Conservation (phyloP, 2,113 vertebrate species). For the Phylloscopus trochiloides region DNA sequence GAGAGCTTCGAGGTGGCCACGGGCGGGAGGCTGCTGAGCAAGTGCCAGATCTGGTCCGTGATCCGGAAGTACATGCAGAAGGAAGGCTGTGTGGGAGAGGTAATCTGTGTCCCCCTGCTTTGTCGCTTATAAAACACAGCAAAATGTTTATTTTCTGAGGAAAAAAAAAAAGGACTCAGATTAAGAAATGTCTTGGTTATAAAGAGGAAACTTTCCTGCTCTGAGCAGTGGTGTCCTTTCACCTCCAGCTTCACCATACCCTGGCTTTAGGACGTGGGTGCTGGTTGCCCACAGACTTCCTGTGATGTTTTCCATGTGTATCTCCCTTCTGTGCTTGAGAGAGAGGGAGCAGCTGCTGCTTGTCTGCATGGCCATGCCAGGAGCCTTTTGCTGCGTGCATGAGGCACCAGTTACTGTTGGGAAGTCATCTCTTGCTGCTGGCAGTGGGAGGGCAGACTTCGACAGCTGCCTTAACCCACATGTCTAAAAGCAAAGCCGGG, state of each 20-base stretch:
- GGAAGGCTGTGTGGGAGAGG: conserved; percentile 93
- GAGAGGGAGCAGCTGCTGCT: background rate
- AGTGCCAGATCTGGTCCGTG: conserved; percentile 90
- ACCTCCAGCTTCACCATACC: background rate
- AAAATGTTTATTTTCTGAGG: background rate
- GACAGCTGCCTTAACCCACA: background rate
- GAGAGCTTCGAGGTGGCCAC: conserved; percentile 91
- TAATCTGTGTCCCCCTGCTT: conserved; percentile 32
- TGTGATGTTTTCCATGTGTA: background rate
- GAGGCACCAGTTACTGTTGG: background rate
- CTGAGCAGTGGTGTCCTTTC: background rate
- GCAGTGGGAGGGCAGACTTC: background rate
- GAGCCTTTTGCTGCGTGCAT: background rate
- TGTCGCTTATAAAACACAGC: background rate
- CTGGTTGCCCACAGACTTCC: background rate
- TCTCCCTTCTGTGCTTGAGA: background rate
- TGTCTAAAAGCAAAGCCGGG: background rate
- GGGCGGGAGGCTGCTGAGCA: conserved; percentile 86
- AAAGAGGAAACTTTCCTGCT: background rate
- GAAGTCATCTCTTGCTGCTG: background rate
- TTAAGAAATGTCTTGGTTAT: background rate
- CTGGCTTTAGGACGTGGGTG: rapidly evolving
- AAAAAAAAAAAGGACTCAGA: background rate
- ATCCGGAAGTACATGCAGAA: conserved; percentile 96
- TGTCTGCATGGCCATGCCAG: background rate